Evolutionary conservation across 2,113 vertebrate species (phyloP), one percentile per base, ranked within the genome.

Genomic region (Columba livia): DNA sequence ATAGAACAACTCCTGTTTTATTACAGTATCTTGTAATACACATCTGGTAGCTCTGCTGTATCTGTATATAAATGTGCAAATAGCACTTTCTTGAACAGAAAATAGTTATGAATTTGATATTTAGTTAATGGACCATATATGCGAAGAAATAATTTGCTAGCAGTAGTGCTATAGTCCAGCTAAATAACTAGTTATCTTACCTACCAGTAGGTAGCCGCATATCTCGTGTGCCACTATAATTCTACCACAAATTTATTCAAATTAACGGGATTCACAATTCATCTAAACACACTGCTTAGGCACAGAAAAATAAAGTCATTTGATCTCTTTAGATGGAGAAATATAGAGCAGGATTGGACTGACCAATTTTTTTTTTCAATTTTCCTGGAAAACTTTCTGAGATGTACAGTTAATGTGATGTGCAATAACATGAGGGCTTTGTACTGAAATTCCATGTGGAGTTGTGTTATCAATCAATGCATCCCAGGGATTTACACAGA

Each of bases 401-500:
- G 86, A 56, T 25, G 20, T 16, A 47, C 15, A 85, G 70, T 78
- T 73, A 87, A 66, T 61, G 25, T 40, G 66, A 84, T 67, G 50
- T 72, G 66, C 58, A 85, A 36, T 42, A 88, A 32, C 44, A 54
- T 10, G 17, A 81, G 26, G 57, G 25, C 44, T 96, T 93, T 90
- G 31, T 90, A 57, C 88, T 93, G 80, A 93, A 93, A 93, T 97
- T 94, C 85, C 57, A 4, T 77, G 83, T 58, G 65, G 83, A 23
- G 50, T 42, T 92, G 65, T 71, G 32, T 85, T 95, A 95, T 97
- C 92, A 93, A 56, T 92, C 90, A 94, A 53, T 85, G 88, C 4
- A 0, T 94, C 85, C 90, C 75, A 92, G 94, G 90, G 88, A 87
- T 94, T 94, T 89, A 87, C 85, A 93, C 61, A 86, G 85, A 89